These are phyloP conservation scores for Hassar affinis DNA, from an alignment of 2,113 vertebrate species.

Conservation along the genomic window DNA sequence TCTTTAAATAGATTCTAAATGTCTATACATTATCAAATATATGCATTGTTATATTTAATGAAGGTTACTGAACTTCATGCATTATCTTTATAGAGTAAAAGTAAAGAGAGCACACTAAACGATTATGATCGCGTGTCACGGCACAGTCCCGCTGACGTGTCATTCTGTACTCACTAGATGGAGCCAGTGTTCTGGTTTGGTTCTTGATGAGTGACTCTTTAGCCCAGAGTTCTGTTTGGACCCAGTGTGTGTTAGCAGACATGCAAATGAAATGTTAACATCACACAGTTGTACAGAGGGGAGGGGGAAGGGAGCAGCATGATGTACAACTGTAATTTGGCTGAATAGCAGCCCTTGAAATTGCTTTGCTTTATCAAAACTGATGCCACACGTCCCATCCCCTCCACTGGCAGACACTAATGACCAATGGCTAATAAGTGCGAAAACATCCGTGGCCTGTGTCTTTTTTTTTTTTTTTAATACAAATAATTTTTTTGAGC, in stretches of 20 bases:
- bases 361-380: slow-evolving; percentile 76
- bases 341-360: slow-evolving; percentile 64
- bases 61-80: neutral
- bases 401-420: slow-evolving; percentile 54
- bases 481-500: neutral
- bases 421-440: slow-evolving; percentile 68
- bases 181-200: slow-evolving; percentile 64
- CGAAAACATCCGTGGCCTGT: slow-evolving; percentile 51
- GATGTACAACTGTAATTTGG: slow-evolving; percentile 74
- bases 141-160: slow-evolving; percentile 1
- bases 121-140: too few species aligned
- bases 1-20: neutral
- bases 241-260: slow-evolving; percentile 52
- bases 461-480: slow-evolving; percentile 33
- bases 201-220: neutral
- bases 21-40: neutral
- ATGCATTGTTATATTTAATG: neutral
- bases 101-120: neutral
- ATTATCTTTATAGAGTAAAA: neutral
- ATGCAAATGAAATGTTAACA: slow-evolving; percentile 67
- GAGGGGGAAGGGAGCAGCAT: slow-evolving; percentile 55
- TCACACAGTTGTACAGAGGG: slow-evolving; percentile 56
- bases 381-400: slow-evolving; percentile 43
- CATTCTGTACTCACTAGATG: slow-evolving; percentile 63
- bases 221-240: slow-evolving; percentile 47